Evolutionary conservation across 2,888 invertebrate genomes (phyloP).

Genomic region (Aphidoletes aphidimyza): DNA sequence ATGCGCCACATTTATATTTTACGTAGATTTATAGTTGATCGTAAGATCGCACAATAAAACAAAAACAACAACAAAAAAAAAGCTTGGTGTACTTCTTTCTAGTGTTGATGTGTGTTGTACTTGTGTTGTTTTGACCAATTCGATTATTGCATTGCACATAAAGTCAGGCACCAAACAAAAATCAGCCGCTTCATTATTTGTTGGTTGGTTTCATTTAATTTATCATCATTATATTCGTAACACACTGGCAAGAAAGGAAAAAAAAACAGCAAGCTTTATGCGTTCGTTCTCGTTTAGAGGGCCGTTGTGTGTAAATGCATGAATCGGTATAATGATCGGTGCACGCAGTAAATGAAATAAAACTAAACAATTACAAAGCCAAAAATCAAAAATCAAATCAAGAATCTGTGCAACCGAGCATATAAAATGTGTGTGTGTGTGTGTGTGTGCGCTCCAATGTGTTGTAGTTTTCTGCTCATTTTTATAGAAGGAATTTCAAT

Average conservation of each 20-base stretch:
- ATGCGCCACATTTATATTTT: no score
- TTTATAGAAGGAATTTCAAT: not conserved
- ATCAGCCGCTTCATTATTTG: not conserved
- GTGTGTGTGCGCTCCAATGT: not conserved
- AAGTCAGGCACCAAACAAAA: not conserved
- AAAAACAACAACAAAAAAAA: not conserved
- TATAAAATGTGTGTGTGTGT: no score
- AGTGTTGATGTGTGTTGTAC: not conserved
- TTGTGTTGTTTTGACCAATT: not conserved
- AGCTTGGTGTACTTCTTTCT: not conserved
- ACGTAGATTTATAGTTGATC: no score
- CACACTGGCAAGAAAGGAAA: not conserved
- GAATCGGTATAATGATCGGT: not conserved
- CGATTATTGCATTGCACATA: not conserved
- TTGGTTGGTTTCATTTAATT: not conserved
- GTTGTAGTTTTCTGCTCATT: not conserved
- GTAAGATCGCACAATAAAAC: no score
- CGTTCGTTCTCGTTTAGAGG: constrained; percentile 12
- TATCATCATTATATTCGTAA: not conserved
- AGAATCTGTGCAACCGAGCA: constrained; percentile 49
- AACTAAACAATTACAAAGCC: not conserved
- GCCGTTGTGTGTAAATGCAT: constrained; percentile 8
- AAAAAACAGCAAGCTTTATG: not conserved
- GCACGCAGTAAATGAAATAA: not conserved
- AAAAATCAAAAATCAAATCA: constrained; percentile 21